Percentiles rank a stretch among this genome's conserved stretches.
Evolutionary conservation across 1,140 invertebrate genomes (phyloP).

Genomic region (Drosophila burlai): DNA sequence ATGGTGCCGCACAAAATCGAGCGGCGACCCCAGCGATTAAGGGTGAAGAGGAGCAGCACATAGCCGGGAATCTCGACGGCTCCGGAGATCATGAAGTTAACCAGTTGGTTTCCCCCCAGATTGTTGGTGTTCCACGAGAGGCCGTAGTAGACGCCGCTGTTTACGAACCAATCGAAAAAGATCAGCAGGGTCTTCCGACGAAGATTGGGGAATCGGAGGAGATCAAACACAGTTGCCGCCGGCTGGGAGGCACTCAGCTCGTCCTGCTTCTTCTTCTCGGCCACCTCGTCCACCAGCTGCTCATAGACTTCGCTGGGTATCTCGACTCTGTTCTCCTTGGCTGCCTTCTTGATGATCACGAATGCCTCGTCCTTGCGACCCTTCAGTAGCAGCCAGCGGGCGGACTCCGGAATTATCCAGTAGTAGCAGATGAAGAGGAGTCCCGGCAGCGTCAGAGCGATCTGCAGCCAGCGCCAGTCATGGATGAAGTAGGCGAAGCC

Average conservation of each 20-base stretch:
- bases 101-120: slow-evolving; percentile 90
- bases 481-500: slow-evolving; percentile 90
- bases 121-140: slow-evolving; percentile 92
- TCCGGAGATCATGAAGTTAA: slow-evolving; percentile 92
- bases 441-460: slow-evolving; percentile 90
- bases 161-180: slow-evolving; percentile 93
- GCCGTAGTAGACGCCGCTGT: slow-evolving; percentile 93
- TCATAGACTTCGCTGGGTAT: slow-evolving; percentile 88
- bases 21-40: slow-evolving; percentile 91
- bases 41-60: slow-evolving; percentile 88
- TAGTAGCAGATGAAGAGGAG: slow-evolving; percentile 91
- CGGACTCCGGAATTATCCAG: slow-evolving; percentile 94
- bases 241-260: slow-evolving; percentile 65
- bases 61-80: slow-evolving; percentile 92
- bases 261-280: slow-evolving; percentile 66
- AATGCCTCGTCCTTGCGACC: slow-evolving; percentile 90
- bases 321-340: slow-evolving; percentile 88
- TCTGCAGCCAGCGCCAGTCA: slow-evolving; percentile 91
- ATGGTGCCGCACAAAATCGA: slow-evolving; percentile 89
- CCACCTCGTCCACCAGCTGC: slow-evolving; percentile 86
- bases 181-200: slow-evolving; percentile 90
- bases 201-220: slow-evolving; percentile 90
- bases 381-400: slow-evolving; percentile 92
- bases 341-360: slow-evolving; percentile 89
- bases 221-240: slow-evolving; percentile 87